Conservation (phyloP, 2,797 vertebrate species). For the Gymnodraco acuticeps region DNA sequence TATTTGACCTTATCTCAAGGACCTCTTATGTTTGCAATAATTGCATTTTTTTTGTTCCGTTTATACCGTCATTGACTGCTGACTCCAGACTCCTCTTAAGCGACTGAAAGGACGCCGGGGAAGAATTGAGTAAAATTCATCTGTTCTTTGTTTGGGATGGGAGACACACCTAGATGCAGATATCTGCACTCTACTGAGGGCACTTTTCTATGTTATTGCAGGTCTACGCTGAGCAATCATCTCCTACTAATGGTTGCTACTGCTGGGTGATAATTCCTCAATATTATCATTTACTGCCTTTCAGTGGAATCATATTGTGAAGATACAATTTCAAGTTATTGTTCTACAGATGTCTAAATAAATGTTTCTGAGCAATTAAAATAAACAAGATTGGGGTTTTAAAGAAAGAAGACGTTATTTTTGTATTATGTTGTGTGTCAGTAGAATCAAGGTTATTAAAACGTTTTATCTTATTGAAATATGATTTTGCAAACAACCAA, state of each 20-base stretch:
- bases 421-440: background rate
- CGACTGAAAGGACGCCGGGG: too few relatives aligned
- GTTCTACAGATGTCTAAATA: slow-evolving; percentile 19
- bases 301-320: slow-evolving; percentile 10
- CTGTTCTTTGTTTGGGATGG: too few relatives aligned
- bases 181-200: too few relatives aligned
- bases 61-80: too few relatives aligned
- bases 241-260: slow-evolving; percentile 19
- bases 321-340: slow-evolving; percentile 9
- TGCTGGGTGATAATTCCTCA: slow-evolving; percentile 31
- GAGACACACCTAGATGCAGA: too few relatives aligned
- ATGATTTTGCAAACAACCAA: background rate
- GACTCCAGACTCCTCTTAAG: too few relatives aligned
- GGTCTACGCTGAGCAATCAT: slow-evolving; percentile 24
- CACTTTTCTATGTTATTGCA: slow-evolving; percentile 16
- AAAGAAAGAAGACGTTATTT: background rate
- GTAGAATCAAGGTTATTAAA: background rate
- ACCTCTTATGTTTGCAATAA: too few relatives aligned
- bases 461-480: background rate
- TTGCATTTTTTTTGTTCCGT: too few relatives aligned
- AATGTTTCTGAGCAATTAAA: background rate
- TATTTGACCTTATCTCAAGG: too few relatives aligned
- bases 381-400: background rate
- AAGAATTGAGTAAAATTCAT: too few relatives aligned
- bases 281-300: slow-evolving; percentile 21